phyloP scores from a whole-genome alignment of 2,797 vertebrate genomes.

The Perodicticus potto region DNA sequence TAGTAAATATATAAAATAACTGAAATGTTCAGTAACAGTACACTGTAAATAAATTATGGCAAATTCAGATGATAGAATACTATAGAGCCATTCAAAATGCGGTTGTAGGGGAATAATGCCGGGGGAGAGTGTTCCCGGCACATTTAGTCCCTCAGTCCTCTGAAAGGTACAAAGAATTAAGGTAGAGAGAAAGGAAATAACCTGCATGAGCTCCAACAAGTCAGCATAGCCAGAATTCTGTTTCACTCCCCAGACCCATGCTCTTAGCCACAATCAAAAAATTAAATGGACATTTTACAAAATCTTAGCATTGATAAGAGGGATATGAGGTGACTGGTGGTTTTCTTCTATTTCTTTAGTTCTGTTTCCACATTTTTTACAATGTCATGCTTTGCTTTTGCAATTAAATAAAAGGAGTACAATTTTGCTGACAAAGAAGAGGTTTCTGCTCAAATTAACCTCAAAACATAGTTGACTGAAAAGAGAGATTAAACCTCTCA shows the following conservation, averaged over 20 bases:
- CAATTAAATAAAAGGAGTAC: constrained; percentile 2
- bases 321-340: neutral
- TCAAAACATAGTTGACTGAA: neutral
- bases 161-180: neutral
- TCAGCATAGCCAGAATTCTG: neutral
- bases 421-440: constrained; percentile 34
- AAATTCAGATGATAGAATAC: neutral
- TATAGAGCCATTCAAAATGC: neutral
- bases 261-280: neutral
- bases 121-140: neutral
- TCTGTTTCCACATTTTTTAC: neutral
- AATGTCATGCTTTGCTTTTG: neutral
- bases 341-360: constrained; percentile 29
- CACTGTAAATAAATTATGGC: neutral
- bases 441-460: neutral
- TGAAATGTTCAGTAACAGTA: neutral
- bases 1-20: neutral
- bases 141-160: neutral
- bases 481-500: neutral
- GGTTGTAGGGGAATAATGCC: neutral
- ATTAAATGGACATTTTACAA: neutral
- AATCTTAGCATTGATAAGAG: neutral
- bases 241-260: neutral
- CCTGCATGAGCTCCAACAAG: fast-evolving
- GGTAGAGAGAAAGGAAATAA: neutral